A percentile compares a stretch with the other conserved stretches of the same genome.
phyloP scores from a whole-genome alignment of 2,797 vertebrate species.

The Euthynnus affinis region DNA sequence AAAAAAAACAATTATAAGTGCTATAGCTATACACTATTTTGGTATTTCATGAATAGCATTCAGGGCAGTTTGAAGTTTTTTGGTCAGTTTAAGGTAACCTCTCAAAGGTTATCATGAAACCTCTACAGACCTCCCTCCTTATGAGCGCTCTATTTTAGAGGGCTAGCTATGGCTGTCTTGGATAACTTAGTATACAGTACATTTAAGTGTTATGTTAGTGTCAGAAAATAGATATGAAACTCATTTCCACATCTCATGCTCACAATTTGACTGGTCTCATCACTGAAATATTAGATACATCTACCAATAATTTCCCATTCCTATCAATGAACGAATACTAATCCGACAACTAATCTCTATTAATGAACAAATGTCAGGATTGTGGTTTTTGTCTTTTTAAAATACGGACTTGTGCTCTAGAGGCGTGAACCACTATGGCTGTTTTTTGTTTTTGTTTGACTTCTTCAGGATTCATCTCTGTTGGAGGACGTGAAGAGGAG shows the following conservation, averaged over 20 bases:
- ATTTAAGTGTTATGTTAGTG: constrained; percentile 82
- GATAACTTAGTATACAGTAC: constrained; percentile 84
- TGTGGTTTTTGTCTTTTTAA: constrained; percentile 64
- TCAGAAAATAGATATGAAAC: constrained; percentile 84
- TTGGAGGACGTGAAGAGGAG: constrained; percentile 53
- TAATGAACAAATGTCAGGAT: constrained; percentile 56
- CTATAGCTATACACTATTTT: constrained; percentile 80
- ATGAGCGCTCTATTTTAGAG: constrained; percentile 77
- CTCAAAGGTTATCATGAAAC: constrained; percentile 79
- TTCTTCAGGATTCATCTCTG: constrained; percentile 61
- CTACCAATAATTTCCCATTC: constrained; percentile 64
- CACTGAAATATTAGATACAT: constrained; percentile 69
- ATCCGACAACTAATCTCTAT: constrained; percentile 62
- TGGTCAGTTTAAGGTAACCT: constrained; percentile 84
- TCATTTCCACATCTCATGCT: constrained; percentile 85
- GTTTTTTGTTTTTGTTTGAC: constrained; percentile 38
- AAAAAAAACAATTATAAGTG: constrained; percentile 65
- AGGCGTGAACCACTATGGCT: constrained; percentile 63
- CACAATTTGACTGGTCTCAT: constrained; percentile 79
- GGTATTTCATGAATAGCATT: constrained; percentile 83
- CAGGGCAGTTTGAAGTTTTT: constrained; percentile 85
- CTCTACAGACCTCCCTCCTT: constrained; percentile 73
- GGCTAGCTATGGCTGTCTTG: constrained; percentile 85
- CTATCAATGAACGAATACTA: constrained; percentile 66
- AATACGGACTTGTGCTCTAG: constrained; percentile 66